Evolutionary conservation across 2,888 invertebrate species (phyloP), one percentile per base, ranked within the genome.

Genomic region (Nemapogon koenigi): DNA sequence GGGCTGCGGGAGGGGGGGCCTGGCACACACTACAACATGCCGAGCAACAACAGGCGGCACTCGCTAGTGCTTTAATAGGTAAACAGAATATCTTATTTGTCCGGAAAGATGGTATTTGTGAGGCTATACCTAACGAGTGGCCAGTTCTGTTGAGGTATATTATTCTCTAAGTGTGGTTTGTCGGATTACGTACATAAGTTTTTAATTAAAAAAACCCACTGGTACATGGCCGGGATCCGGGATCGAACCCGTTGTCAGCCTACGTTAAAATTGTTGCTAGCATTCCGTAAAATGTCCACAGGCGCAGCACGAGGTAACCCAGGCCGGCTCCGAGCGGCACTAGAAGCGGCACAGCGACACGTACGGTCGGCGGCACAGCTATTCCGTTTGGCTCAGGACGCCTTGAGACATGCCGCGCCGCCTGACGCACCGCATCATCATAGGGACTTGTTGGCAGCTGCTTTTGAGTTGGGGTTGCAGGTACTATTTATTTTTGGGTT

Each of bases 321-420:
- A 1, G 81, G 83, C 43, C 80, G 90, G 1, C 66, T 92, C 37
- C 81, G 88, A 3, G 86, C 86, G 0, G 90, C 92, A 8, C 68
- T 91, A 35, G 90, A 89, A 51, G 89, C 90, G 15, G 88, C 90
- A 7, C 89, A 89, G 62, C 73, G 87, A 17, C 90, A 91, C 79
- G 91, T 92, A 49, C 90, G 91, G 51, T 90, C 89, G 48, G 90
- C 91, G 3, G 88, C 90, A 35, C 91, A 91, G 69, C 81, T 93
- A 57, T 92, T 91, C 76, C 87, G 90, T 46, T 73, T 92, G 41
- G 91, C 92, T 41, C 91, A 91, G 63, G 91, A 92, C 72, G 90
- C 91, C 42, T 86, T 91, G 65, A 83, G 90, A 10, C 90, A 90
- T 63, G 90, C 91, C 27, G 89, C 89, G 26, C 90, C 91, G 46